Evolutionary conservation across 2,113 vertebrate genomes (phyloP).

Genomic region (Pungitius pungitius): DNA sequence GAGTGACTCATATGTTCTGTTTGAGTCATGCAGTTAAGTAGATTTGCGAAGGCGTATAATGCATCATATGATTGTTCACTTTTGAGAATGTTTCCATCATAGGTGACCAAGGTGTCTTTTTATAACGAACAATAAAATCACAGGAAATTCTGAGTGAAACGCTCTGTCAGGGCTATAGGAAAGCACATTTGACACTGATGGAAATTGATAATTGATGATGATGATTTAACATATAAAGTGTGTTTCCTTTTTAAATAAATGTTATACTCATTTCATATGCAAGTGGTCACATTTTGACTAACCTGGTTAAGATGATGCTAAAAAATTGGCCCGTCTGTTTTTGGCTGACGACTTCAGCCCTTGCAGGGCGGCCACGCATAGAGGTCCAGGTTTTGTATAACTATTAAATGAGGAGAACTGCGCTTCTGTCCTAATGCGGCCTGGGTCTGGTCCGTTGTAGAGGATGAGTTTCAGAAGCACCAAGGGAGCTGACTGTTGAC

Average conservation of each 20-base stretch:
- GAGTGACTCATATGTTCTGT: not conserved
- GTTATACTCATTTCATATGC: not conserved
- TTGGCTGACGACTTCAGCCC: not conserved
- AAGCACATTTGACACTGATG: not conserved
- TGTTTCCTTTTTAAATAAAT: not conserved
- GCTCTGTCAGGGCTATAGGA: not conserved
- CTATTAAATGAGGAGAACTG: too few relatives aligned
- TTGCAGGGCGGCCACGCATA: not conserved
- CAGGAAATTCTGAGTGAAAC: not conserved
- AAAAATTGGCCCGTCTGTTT: not conserved
- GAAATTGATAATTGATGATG: not conserved
- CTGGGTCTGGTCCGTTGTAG: not conserved
- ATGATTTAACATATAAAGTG: not conserved
- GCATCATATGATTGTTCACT: constrained; percentile 19
- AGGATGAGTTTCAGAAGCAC: constrained; percentile 11
- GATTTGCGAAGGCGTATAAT: constrained; percentile 28
- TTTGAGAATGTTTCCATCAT: not conserved
- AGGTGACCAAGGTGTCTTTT: not conserved
- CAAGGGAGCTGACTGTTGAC: not conserved
- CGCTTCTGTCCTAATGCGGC: not conserved
- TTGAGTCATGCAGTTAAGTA: constrained; percentile 31
- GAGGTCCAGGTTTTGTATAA: not conserved
- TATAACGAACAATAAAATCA: not conserved
- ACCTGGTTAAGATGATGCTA: not conserved
- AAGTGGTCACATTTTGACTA: not conserved